These are phyloP conservation scores for Eulacestoma nigropectus DNA, from an alignment of 2,113 vertebrate species.

Conservation along the genomic window DNA sequence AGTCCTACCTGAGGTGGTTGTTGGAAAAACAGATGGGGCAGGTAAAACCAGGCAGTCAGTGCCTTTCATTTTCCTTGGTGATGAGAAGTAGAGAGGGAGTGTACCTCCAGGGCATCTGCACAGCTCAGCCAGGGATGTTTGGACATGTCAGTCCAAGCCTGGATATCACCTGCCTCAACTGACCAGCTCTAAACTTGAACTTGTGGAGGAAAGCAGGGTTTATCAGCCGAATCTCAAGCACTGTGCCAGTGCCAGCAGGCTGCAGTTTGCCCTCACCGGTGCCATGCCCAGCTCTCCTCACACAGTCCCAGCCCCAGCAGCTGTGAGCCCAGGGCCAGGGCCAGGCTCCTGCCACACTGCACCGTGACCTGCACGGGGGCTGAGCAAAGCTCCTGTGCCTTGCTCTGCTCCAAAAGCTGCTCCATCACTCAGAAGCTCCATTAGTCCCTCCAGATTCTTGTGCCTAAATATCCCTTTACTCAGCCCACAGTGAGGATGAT, in stretches of 20 bases:
- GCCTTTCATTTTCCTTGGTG: background rate
- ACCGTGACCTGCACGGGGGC: fast-evolving
- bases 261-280: background rate
- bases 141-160: background rate
- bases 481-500: background rate
- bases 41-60: background rate
- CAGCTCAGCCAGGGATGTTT: background rate
- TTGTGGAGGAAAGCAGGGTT: background rate
- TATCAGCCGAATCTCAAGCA: background rate
- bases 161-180: background rate
- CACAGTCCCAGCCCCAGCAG: background rate
- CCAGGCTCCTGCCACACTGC: fast-evolving
- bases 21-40: background rate
- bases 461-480: background rate
- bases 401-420: background rate
- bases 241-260: background rate
- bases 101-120: background rate
- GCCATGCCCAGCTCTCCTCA: fast-evolving
- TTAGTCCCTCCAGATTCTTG: background rate
- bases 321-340: background rate
- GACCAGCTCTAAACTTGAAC: background rate
- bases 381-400: fast-evolving
- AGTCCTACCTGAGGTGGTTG: background rate
- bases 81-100: background rate
- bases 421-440: background rate